phyloP scores from a whole-genome alignment of 2,888 invertebrate species.

The Heliconius cydno region DNA sequence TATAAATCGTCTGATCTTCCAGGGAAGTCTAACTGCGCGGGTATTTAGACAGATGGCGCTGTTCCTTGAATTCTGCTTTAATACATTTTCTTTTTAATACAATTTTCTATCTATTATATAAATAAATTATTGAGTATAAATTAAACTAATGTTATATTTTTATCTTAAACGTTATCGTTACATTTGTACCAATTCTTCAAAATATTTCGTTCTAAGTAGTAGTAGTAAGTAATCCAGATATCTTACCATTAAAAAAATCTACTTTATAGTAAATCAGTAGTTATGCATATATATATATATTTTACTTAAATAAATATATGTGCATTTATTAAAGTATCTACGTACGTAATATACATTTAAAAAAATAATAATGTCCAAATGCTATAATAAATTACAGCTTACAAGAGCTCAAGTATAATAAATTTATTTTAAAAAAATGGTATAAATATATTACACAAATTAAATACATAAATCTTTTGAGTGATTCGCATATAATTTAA shows the following conservation, averaged over 20 bases:
- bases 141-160: background rate
- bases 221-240: background rate
- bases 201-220: background rate
- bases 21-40: slow-evolving; percentile 51
- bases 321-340: no score
- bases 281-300: background rate
- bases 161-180: background rate
- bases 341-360: background rate
- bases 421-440: no score
- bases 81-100: background rate
- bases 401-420: no score
- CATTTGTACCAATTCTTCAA: background rate
- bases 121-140: background rate
- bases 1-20: slow-evolving; percentile 55
- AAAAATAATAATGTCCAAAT: no score
- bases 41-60: slow-evolving; percentile 49
- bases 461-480: no score
- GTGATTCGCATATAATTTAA: no score
- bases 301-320: background rate
- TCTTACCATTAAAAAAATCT: background rate
- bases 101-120: background rate
- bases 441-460: no score
- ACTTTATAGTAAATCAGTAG: background rate
- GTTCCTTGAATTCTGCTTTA: slow-evolving; percentile 4
- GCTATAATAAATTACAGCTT: background rate